Evolutionary conservation across 2,888 invertebrate species (phyloP).

Genomic region (Hirtodrosophila trivittata): DNA sequence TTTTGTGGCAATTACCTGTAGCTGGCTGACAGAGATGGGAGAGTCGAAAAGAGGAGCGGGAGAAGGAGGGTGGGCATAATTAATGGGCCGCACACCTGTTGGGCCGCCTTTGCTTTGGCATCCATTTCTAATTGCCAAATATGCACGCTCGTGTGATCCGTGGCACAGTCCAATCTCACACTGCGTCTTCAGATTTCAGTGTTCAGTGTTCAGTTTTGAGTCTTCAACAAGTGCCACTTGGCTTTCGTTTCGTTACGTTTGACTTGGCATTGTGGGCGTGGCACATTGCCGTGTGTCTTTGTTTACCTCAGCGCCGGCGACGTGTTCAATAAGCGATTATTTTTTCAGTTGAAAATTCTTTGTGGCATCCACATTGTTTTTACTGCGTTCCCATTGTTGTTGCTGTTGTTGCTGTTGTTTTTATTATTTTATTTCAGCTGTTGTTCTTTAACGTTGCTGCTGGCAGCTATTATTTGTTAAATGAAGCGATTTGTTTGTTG

Average conservation of each 20-base stretch:
- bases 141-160: conserved; percentile 63
- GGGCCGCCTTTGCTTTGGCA: conserved; percentile 19
- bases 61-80: conserved; percentile 24
- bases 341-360: conserved; percentile 71
- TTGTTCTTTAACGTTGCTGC: conserved; percentile 60
- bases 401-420: conserved; percentile 33
- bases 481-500: conserved; percentile 82
- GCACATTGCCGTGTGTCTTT: conserved; percentile 34
- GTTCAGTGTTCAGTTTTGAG: not conserved
- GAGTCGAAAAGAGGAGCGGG: not conserved
- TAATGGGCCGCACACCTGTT: conserved; percentile 51
- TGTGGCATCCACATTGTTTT: conserved; percentile 60
- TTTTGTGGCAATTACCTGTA: conserved; percentile 47
- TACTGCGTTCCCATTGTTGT: conserved; percentile 24
- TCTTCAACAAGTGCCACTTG: conserved; percentile 63
- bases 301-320: conserved; percentile 27
- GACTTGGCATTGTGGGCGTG: conserved; percentile 45
- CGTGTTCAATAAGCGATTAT: conserved; percentile 77
- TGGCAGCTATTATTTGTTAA: conserved; percentile 82
- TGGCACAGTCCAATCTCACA: conserved; percentile 25
- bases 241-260: conserved; percentile 16
- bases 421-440: conserved; percentile 19
- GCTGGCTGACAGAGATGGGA: not conserved
- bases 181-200: not conserved
- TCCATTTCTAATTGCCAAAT: conserved; percentile 68